Conservation (phyloP, 2,888 invertebrate genomes). For the Catocala fraxini region DNA sequence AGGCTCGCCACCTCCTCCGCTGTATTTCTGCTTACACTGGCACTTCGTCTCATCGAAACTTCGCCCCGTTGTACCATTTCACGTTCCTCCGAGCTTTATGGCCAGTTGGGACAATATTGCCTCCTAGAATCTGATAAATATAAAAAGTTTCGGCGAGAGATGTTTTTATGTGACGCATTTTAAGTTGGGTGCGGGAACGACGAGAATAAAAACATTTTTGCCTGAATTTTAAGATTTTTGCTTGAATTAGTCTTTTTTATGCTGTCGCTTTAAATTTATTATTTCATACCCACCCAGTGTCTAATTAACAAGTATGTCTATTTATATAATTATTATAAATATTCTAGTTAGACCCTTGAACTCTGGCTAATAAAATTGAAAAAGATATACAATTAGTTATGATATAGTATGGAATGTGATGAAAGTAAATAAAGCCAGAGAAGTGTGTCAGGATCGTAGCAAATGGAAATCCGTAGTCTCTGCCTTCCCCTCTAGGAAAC, state of each 20-base stretch:
- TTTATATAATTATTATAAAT: too few species aligned
- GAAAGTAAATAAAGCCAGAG: too few species aligned
- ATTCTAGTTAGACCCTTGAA: too few species aligned
- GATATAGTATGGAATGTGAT: too few species aligned
- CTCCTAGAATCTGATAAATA: constrained; percentile 47
- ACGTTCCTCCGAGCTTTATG: constrained; percentile 47
- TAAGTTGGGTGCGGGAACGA: constrained; percentile 26
- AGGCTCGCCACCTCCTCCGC: too few species aligned
- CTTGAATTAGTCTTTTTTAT: background rate
- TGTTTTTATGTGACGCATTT: constrained; percentile 29
- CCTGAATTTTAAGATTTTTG: background rate
- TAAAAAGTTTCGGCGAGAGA: constrained; percentile 39
- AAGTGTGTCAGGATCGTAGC: too few species aligned
- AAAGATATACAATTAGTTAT: too few species aligned
- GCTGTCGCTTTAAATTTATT: background rate
- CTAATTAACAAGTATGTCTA: too few species aligned
- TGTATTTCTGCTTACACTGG: constrained; percentile 7
- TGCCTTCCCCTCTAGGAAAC: too few species aligned
- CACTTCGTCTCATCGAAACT: constrained; percentile 19
- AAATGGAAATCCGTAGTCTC: too few species aligned
- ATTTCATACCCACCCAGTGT: too few species aligned
- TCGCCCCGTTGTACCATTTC: constrained; percentile 38
- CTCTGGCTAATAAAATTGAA: too few species aligned
- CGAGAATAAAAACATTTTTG: constrained; percentile 1
- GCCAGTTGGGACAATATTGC: constrained; percentile 57